A percentile compares a stretch with the other conserved stretches of the same genome.
These are phyloP conservation scores for Hephaestus fuliginosus DNA, from an alignment of 2,797 vertebrate species.

Conservation along the genomic window DNA sequence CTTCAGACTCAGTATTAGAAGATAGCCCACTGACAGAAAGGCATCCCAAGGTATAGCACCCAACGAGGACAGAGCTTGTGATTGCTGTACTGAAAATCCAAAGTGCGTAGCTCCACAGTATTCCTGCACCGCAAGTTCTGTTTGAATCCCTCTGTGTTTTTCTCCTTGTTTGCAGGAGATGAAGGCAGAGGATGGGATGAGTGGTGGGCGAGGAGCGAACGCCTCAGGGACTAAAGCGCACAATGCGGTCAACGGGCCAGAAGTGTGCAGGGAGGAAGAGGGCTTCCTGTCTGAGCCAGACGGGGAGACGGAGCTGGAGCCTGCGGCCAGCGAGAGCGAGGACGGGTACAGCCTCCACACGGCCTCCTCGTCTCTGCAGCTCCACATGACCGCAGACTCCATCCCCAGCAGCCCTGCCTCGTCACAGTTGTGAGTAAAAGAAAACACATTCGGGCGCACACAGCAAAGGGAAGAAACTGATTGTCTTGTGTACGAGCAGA, in stretches of 20 bases:
- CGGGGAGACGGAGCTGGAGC: constrained; percentile 93
- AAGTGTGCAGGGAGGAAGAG: constrained; percentile 89
- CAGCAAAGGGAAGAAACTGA: constrained; percentile 5
- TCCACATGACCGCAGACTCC: constrained; percentile 93
- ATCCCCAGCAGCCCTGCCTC: constrained; percentile 98
- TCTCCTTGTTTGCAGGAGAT: constrained; percentile 82
- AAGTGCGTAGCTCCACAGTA: constrained; percentile 28
- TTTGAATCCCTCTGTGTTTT: constrained; percentile 37
- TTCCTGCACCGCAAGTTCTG: background rate
- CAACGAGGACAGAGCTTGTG: constrained; percentile 42
- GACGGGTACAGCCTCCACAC: constrained; percentile 97
- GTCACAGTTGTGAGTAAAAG: constrained; percentile 94
- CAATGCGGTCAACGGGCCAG: constrained; percentile 88
- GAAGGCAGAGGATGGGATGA: constrained; percentile 86
- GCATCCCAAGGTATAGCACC: constrained; percentile 77
- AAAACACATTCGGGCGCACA: constrained; percentile 29
- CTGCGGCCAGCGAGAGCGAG: constrained; percentile 95
- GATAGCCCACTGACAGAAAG: constrained; percentile 74
- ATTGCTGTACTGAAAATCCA: constrained; percentile 35
- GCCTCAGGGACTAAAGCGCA: constrained; percentile 84
- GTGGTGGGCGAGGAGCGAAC: constrained; percentile 86
- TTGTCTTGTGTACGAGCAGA: background rate
- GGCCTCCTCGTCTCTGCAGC: constrained; percentile 92
- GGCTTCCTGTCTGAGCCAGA: constrained; percentile 93
- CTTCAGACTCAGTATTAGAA: constrained; percentile 77